phyloP scores from a whole-genome alignment of 2,113 vertebrate genomes.

The Grantiella picta region DNA sequence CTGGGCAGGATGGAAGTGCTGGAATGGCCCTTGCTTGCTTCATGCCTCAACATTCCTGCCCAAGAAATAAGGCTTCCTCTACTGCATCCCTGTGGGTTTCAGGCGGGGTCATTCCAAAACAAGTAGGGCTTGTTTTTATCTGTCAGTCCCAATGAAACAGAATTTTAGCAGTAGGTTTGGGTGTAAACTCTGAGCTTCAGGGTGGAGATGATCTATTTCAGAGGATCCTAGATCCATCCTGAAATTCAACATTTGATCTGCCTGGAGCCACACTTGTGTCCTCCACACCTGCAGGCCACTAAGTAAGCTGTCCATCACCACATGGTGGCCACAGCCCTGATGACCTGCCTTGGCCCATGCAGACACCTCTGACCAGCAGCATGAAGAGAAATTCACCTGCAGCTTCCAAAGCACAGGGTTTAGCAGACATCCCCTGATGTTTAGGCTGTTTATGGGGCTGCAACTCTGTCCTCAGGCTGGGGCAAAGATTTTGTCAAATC shows the following conservation, averaged over 20 bases:
- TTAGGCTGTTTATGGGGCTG: background rate
- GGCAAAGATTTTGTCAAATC: background rate
- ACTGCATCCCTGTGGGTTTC: background rate
- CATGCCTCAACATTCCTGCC: background rate
- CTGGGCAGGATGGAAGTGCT: no score
- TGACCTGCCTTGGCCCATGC: background rate
- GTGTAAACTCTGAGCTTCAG: background rate
- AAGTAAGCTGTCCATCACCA: background rate
- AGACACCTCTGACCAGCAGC: background rate
- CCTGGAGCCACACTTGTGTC: fast-evolving
- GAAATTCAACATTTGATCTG: background rate
- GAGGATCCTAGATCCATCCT: background rate
- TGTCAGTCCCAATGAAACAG: background rate
- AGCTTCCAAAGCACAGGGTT: background rate
- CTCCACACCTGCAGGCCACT: background rate
- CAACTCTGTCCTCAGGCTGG: background rate
- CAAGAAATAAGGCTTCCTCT: background rate
- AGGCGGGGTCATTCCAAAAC: background rate
- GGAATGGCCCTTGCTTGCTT: background rate
- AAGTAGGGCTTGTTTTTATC: background rate
- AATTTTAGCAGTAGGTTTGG: background rate
- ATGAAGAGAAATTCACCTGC: background rate
- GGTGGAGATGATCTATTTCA: background rate
- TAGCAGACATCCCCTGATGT: background rate
- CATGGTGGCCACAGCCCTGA: background rate